Base-by-base conservation (phyloP, 2,113 vertebrate species). In the Heterotilapia buettikoferi region DNA sequence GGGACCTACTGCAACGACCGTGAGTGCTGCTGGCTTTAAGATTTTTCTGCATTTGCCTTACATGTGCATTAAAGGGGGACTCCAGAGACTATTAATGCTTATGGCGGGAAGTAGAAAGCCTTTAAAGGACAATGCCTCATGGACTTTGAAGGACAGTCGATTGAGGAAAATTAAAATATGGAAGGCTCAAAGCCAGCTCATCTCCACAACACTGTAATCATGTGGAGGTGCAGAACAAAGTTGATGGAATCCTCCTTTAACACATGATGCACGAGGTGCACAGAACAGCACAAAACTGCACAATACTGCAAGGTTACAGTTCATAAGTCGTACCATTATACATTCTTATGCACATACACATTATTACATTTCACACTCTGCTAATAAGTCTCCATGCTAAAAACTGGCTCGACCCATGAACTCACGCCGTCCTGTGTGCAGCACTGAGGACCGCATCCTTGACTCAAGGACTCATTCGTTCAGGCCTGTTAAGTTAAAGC, bases 1-100 rank as follows among this genome's bases (percentile, higher is more conserved):
- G 98, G 98, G 88, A 98, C 97, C 83, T 97, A 98, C 95, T 99
- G 98, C 96, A 99, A 98, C 56, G 98, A 99, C 88, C 98, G 98
- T 99, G 96, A 99, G 98, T 99, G 86, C 80, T 16, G 26, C 5
- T 10, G 86, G 86, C 53, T 21, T 68, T 80, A 7, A 45, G 4
- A 13, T 2, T 19, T 56, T 43, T 40, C 10, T 84, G 4, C 16
- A 11, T 24, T 9, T 6, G 9, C 16, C 3, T 26, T 47, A 18
- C 19, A 7, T 82, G 59, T 47, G 50, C 21, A 8, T 81, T 43
- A 19, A 87, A 85, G 80, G 38, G 73, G 85, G 57, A n/a, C 31
- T 83, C 18, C 26, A 9, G 9, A 78, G 43, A 78, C 54, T 56
- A 13, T 26, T 26, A 40, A 7, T 26, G 24, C 54, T 24, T 57